A percentile compares a stretch with the other conserved stretches of the same genome.
phyloP scores from a whole-genome alignment of 2,113 vertebrate genomes.

The Ploceus nigricollis region DNA sequence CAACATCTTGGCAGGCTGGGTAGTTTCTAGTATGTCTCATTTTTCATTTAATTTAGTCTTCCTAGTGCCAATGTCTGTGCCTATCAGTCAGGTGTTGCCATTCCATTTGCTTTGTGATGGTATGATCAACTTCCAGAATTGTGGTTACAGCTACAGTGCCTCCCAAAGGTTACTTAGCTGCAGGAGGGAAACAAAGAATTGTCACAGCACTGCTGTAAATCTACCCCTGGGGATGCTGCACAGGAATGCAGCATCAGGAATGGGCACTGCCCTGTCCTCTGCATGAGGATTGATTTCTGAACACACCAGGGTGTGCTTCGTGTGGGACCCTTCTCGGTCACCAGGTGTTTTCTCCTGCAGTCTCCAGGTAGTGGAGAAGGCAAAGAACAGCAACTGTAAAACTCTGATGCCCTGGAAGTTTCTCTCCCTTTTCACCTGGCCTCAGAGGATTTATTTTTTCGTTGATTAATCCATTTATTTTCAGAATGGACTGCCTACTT shows the following conservation, averaged over 20 bases:
- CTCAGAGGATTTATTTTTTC: neutral
- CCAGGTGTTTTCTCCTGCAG: neutral
- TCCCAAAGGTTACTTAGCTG: neutral
- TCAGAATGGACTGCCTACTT: neutral
- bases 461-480: neutral
- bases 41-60: neutral
- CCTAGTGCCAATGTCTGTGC: neutral
- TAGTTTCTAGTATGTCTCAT: neutral
- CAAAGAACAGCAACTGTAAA: neutral
- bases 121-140: neutral
- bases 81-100: neutral
- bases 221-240: neutral
- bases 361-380: neutral
- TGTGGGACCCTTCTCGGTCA: neutral
- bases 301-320: rapidly evolving
- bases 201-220: neutral
- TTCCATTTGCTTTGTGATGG: neutral
- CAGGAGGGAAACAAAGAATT: neutral
- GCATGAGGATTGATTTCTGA: neutral
- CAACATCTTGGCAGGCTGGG: neutral
- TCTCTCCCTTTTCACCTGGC: neutral
- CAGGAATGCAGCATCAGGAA: neutral
- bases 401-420: neutral
- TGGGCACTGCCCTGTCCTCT: rapidly evolving
- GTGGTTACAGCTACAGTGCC: neutral